phyloP scores from a whole-genome alignment of 2,888 invertebrate genomes.

The Himalopsyche tibetana region DNA sequence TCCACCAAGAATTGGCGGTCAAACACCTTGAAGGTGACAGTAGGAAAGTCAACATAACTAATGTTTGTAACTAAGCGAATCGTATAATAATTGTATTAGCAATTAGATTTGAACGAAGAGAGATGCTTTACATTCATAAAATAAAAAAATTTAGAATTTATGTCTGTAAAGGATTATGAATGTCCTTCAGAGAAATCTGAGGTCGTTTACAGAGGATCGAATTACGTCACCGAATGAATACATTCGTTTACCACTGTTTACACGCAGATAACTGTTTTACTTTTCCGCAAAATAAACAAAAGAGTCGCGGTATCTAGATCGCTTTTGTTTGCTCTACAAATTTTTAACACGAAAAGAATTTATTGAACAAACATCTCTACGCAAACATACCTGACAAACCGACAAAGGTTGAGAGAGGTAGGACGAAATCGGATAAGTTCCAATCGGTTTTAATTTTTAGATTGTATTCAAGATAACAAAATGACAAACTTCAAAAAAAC shows the following conservation, averaged over 20 bases:
- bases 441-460: background rate
- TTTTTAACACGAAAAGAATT: constrained; percentile 17
- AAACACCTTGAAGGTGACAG: too few species aligned
- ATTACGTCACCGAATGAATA: background rate
- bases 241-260: constrained; percentile 3
- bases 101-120: too few species aligned
- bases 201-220: background rate
- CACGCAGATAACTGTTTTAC: constrained; percentile 20
- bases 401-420: background rate
- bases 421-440: background rate
- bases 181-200: background rate
- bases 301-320: background rate
- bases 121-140: too few species aligned
- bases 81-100: too few species aligned
- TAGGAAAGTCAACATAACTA: too few species aligned
- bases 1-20: too few species aligned
- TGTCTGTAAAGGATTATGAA: background rate
- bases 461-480: too few species aligned
- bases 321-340: constrained; percentile 1
- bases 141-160: too few species aligned
- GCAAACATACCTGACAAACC: constrained; percentile 4
- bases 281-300: constrained; percentile 36
- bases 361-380: constrained; percentile 1
- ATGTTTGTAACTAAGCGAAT: too few species aligned
- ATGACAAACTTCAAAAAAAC: too few species aligned